These are phyloP conservation scores for Willowsia nigromaculata DNA, from an alignment of 2,888 invertebrate species.

Conservation along the genomic window DNA sequence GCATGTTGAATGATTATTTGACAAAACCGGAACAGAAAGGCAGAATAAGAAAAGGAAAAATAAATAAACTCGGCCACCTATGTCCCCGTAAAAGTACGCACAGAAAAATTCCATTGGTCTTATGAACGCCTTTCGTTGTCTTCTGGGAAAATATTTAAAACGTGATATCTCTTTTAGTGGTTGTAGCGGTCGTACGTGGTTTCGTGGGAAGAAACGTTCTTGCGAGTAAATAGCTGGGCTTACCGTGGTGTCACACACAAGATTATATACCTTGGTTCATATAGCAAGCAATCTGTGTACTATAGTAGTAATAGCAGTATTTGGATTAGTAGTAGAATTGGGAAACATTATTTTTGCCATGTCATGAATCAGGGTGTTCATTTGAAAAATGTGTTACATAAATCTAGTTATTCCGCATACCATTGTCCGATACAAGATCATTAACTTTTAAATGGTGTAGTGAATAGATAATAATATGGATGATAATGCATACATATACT, in stretches of 20 bases:
- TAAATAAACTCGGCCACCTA: slow-evolving; percentile 18
- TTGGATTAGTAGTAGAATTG: background rate
- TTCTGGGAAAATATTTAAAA: slow-evolving; percentile 7
- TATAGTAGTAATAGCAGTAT: background rate
- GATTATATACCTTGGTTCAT: background rate
- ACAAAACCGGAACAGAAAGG: slow-evolving; percentile 18
- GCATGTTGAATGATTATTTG: background rate
- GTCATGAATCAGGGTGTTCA: slow-evolving; percentile 29
- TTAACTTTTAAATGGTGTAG: slow-evolving; percentile 35
- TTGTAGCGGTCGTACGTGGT: background rate
- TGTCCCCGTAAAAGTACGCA: slow-evolving; percentile 7
- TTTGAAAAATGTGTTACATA: slow-evolving; percentile 37
- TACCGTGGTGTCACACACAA: slow-evolving; percentile 4
- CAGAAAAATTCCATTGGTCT: background rate
- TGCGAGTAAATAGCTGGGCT: background rate
- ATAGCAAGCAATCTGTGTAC: background rate
- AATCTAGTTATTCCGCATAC: slow-evolving; percentile 1
- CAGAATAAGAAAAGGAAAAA: background rate
- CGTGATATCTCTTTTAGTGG: background rate
- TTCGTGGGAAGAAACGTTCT: background rate
- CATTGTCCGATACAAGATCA: slow-evolving; percentile 38
- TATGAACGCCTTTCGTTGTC: slow-evolving; percentile 24
- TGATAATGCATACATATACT: background rate
- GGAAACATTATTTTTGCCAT: background rate
- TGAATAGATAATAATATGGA: slow-evolving; percentile 10